These are phyloP conservation scores for Micrasema minimum DNA, from an alignment of 1,140 invertebrate species.

Conservation along the genomic window DNA sequence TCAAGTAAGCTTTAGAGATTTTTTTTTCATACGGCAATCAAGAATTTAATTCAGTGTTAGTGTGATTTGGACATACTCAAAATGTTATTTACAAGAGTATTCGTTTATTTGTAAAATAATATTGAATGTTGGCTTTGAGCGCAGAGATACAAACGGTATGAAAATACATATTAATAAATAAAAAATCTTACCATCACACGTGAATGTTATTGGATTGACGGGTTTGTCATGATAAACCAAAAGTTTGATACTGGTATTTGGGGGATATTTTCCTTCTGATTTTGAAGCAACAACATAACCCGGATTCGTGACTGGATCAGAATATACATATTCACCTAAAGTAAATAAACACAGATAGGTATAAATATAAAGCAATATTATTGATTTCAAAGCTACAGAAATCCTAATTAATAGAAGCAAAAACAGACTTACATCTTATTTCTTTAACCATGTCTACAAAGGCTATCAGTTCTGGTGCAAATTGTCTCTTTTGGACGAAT, in stretches of 20 bases:
- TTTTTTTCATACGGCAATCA: too few species aligned
- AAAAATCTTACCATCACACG: conserved; percentile 78
- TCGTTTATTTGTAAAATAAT: too few species aligned
- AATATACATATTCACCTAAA: conserved; percentile 75
- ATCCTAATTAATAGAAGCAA: too few species aligned
- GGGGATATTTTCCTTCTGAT: conserved; percentile 79
- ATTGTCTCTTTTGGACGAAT: conserved; percentile 71
- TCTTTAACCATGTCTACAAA: conserved; percentile 84
- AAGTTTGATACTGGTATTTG: conserved; percentile 86
- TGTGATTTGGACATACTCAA: too few species aligned
- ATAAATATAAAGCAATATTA: too few species aligned
- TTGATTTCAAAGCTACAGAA: too few species aligned
- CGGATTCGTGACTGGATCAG: conserved; percentile 78
- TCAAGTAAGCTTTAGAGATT: not conserved
- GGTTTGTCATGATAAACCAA: conserved; percentile 77
- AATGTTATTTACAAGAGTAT: too few species aligned
- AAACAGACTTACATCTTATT: conserved; percentile 72
- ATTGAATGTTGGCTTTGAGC: too few species aligned
- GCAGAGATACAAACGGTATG: too few species aligned
- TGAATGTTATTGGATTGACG: conserved; percentile 81
- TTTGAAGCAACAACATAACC: conserved; percentile 85
- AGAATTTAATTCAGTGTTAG: too few species aligned
- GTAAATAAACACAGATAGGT: not conserved
- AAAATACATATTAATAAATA: too few species aligned
- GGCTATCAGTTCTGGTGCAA: conserved; percentile 79